These are phyloP conservation scores for Lophius piscatorius DNA, from an alignment of 2,113 vertebrate genomes.

Conservation along the genomic window DNA sequence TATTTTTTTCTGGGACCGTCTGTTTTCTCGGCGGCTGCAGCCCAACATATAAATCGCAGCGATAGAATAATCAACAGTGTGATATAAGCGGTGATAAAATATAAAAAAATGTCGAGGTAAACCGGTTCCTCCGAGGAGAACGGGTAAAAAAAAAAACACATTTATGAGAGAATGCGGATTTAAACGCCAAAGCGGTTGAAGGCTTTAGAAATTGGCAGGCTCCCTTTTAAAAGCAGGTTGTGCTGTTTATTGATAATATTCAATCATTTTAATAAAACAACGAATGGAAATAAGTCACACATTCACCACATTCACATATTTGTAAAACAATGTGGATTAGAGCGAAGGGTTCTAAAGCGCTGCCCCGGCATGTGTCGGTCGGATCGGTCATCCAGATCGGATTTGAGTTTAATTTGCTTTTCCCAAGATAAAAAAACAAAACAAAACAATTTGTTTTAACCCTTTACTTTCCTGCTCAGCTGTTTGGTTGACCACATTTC, in stretches of 20 bases:
- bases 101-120: conserved; percentile 25
- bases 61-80: conserved; percentile 25
- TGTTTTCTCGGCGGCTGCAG: conserved; percentile 25
- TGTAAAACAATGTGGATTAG: conserved; percentile 34
- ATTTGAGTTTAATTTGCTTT: conserved; percentile 68
- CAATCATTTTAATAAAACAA: conserved; percentile 1
- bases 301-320: conserved; percentile 20
- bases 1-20: conserved; percentile 22
- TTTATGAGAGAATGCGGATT: background rate
- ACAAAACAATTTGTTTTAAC: too few species aligned
- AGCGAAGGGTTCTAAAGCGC: conserved; percentile 46
- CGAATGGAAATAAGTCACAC: conserved; percentile 21
- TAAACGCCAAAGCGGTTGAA: too few species aligned
- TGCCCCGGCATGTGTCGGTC: conserved; percentile 19
- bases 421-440: conserved; percentile 62
- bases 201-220: background rate
- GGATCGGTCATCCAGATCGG: conserved; percentile 46
- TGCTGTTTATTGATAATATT: conserved; percentile 23
- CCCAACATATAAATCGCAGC: conserved; percentile 26
- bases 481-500: too few species aligned
- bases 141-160: conserved; percentile 8
- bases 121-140: conserved; percentile 4
- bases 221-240: conserved; percentile 1
- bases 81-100: conserved; percentile 37
- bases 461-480: too few species aligned